Conservation (phyloP, 2,113 vertebrate genomes). For the Ivindomyrus marchei region DNA sequence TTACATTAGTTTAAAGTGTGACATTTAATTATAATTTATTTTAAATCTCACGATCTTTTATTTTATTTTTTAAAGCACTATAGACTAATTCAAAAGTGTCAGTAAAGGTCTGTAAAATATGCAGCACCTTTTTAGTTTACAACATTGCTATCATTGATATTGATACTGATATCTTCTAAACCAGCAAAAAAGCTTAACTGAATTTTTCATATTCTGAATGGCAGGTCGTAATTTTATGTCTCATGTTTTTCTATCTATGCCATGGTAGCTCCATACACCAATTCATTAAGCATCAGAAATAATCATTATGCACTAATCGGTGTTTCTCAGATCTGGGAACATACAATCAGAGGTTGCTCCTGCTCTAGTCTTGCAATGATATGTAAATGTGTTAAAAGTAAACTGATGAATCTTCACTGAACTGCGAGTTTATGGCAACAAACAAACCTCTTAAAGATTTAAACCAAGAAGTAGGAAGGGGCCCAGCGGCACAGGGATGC, state of each 20-base stretch:
- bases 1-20: not conserved
- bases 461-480: not conserved
- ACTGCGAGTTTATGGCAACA: not conserved
- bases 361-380: not conserved
- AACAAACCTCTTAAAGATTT: not conserved
- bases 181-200: not conserved
- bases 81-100: not conserved
- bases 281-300: not conserved
- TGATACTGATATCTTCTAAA: not conserved
- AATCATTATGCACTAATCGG: not conserved
- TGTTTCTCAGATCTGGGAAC: not conserved
- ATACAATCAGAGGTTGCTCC: not conserved
- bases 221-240: not conserved
- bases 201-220: not conserved
- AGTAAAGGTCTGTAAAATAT: not conserved
- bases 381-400: conserved; percentile 1
- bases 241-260: not conserved
- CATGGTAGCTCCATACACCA: not conserved
- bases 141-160: not conserved
- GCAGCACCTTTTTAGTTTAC: too few relatives aligned
- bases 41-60: not conserved
- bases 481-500: not conserved
- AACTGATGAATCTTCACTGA: not conserved
- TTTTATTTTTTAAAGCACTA: not conserved
- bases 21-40: not conserved